These are phyloP conservation scores for Stichodactyla mertensii DNA, from an alignment of 64 coral and sea anemone species.

Conservation along the genomic window DNA sequence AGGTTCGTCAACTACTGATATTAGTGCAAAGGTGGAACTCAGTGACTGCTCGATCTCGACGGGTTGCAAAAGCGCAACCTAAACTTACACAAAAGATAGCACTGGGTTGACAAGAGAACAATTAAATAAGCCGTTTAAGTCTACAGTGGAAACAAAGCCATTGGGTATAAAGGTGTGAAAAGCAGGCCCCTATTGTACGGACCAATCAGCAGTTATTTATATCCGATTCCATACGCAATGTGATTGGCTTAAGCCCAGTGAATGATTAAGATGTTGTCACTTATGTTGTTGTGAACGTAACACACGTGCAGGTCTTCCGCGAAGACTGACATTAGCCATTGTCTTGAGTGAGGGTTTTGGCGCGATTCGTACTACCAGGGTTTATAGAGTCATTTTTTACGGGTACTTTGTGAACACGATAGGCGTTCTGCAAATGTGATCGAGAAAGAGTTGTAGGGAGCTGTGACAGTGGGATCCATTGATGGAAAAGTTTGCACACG, in stretches of 20 bases:
- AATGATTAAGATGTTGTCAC: constrained; percentile 60
- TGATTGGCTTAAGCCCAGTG: constrained; percentile 61
- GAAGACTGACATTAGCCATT: constrained; percentile 66
- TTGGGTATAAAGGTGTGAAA: constrained; percentile 82
- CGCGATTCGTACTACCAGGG: constrained; percentile 56
- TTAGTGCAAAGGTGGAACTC: not conserved
- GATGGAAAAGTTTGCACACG: constrained; percentile 4
- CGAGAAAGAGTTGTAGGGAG: constrained; percentile 9
- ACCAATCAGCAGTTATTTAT: constrained; percentile 94
- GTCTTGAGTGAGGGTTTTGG: constrained; percentile 82
- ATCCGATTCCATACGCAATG: constrained; percentile 59
- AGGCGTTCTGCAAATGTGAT: constrained; percentile 5
- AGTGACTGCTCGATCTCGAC: not conserved
- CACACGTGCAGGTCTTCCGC: constrained; percentile 73
- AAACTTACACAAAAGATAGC: constrained; percentile 41
- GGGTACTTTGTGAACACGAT: constrained; percentile 9
- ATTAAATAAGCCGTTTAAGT: constrained; percentile 99
- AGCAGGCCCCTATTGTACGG: constrained; percentile 74
- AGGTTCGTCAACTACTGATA: not conserved
- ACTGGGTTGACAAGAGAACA: constrained; percentile 98
- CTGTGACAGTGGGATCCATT: not conserved
- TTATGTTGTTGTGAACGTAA: constrained; percentile 70
- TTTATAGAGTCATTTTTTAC: constrained; percentile 23
- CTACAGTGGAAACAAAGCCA: constrained; percentile 86
- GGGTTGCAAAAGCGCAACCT: constrained; percentile 18